Base-by-base conservation (phyloP, 2,113 vertebrate genomes). In the Lontra canadensis region DNA sequence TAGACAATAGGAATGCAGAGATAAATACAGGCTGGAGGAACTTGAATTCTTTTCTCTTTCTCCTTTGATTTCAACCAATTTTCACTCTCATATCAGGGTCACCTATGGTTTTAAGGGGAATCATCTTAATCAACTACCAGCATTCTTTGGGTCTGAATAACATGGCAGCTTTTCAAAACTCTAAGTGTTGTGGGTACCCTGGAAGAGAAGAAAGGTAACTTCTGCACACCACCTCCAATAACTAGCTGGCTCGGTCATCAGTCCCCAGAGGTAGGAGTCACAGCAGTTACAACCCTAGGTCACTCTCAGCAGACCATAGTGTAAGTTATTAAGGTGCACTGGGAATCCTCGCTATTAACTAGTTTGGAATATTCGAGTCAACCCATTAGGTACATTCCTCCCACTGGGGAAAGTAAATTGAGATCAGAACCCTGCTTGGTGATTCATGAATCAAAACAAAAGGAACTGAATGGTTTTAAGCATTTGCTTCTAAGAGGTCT, bases 391-490 rank as follows among this genome's bases (percentile, higher is more conserved):
- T 65, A 69, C 59, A 61, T 42, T 76, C 25, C 13, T 78, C 61
- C 39, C 82, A 78, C 6, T 49, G 34, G 39, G 47, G 78, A 93
- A 90, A 63, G 31, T 87, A 91, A 76, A 90, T 87, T 93, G 90
- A 94, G 63, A 82, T 69, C 86, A 76, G 59, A 74, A 61, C 42
- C 11, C 14, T 78, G 21, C 42, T 71, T 71, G 39, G 39, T 87
- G 67, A 83, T 91, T 94, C 69, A 87, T 78, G 49, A 78, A 55
- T 87, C 47, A 76, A 91, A 95, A 93, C 73, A 85, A 67, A 94
- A 74, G 57, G 47, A 76, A 87, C 29, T 74, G 57, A 95, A 61
- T 69, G 82, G 67, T 61, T 86, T 95, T 76, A 74, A 42, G 13
- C 82, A 21, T 82, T 90, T 74, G 74, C 34, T 87, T 93, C 15